Evolutionary conservation across 2,888 invertebrate genomes (phyloP).

Genomic region (Margaritifera margaritifera): DNA sequence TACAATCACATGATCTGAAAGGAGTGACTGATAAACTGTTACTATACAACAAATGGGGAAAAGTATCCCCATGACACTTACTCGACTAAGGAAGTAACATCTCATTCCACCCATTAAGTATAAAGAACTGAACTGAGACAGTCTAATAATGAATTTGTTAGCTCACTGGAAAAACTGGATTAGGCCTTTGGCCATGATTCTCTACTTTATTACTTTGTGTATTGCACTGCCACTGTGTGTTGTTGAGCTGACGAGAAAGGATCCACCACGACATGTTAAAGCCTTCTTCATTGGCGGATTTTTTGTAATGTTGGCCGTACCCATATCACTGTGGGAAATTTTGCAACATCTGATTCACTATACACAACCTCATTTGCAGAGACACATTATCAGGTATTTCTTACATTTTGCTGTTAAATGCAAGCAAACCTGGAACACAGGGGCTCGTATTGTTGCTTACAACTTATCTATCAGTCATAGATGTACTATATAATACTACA

Average conservation of each 20-base stretch:
- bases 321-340: conserved; percentile 95
- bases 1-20: conserved; percentile 44
- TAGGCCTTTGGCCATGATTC: conserved; percentile 85
- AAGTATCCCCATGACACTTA: too few species aligned
- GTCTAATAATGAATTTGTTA: conserved; percentile 44
- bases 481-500: too few species aligned
- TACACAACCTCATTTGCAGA: conserved; percentile 91
- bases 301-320: conserved; percentile 92
- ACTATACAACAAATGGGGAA: too few species aligned
- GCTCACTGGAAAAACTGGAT: conserved; percentile 89
- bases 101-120: too few species aligned
- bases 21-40: conserved; percentile 23
- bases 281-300: conserved; percentile 87
- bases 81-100: too few species aligned
- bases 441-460: not conserved
- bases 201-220: conserved; percentile 86
- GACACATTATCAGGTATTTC: conserved; percentile 89
- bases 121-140: not conserved
- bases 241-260: conserved; percentile 84
- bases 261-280: conserved; percentile 83
- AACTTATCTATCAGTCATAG: too few species aligned
- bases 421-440: not conserved
- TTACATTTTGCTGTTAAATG: not conserved
- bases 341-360: conserved; percentile 94
- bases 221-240: conserved; percentile 89